Percentiles rank a stretch among this genome's conserved stretches.
phyloP scores from a whole-genome alignment of 2,113 vertebrate genomes.

The Dunckerocampus dactyliophorus region DNA sequence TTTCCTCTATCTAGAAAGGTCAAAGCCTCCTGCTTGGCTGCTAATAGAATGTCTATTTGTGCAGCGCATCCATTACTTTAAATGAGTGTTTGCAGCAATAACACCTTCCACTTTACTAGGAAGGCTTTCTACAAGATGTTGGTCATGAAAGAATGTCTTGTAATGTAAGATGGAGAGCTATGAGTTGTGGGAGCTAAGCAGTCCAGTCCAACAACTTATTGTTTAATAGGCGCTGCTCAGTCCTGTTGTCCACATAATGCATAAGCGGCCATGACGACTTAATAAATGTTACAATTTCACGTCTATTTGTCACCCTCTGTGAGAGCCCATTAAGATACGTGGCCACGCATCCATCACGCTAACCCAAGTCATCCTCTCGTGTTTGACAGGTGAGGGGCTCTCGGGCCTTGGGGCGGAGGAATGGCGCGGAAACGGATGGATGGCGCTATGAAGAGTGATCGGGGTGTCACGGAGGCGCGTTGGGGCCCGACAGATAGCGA shows the following conservation, averaged over 20 bases:
- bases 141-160: too few relatives aligned
- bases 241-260: not conserved
- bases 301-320: conserved; percentile 1
- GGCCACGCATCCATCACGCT: conserved; percentile 12
- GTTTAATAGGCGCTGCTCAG: too few relatives aligned
- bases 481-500: conserved; percentile 57
- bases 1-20: conserved; percentile 1
- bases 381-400: conserved; percentile 60
- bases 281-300: conserved; percentile 6
- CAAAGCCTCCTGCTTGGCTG: conserved; percentile 1
- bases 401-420: conserved; percentile 67
- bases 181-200: too few relatives aligned
- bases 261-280: not conserved
- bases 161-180: too few relatives aligned
- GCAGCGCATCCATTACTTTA: not conserved
- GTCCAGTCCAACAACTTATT: too few relatives aligned
- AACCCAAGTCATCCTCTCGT: conserved; percentile 49
- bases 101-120: not conserved
- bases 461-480: conserved; percentile 66
- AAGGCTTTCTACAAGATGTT: too few relatives aligned
- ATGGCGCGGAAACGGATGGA: conserved; percentile 67
- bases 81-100: too few relatives aligned
- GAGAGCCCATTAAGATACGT: conserved; percentile 19
- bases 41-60: conserved; percentile 7
- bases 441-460: conserved; percentile 63